Conservation (phyloP, 1,140 invertebrate species). For the Eubasilissa regina region DNA sequence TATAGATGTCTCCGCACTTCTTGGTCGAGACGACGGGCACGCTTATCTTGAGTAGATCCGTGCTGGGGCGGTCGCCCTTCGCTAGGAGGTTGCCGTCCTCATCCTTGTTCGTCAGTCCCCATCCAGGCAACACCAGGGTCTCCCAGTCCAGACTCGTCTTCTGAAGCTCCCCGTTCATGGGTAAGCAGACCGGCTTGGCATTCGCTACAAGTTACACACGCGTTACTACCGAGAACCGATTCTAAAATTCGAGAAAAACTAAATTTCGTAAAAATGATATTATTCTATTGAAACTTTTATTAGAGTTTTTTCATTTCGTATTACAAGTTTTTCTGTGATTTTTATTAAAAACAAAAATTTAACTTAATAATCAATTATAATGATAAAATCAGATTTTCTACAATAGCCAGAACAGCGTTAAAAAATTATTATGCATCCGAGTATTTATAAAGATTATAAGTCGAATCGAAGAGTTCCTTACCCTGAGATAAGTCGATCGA, state of each 20-base stretch:
- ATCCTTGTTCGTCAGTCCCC: slow-evolving; percentile 74
- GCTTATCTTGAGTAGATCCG: slow-evolving; percentile 63
- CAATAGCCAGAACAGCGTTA: no score
- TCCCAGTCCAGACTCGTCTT: slow-evolving; percentile 59
- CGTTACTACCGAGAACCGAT: background rate
- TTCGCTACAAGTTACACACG: background rate
- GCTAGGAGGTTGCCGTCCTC: background rate
- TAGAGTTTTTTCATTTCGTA: background rate
- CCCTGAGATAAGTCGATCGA: slow-evolving; percentile 70
- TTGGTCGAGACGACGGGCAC: slow-evolving; percentile 56
- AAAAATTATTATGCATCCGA: no score
- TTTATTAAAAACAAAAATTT: background rate
- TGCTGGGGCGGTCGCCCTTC: slow-evolving; percentile 62
- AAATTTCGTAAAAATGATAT: background rate
- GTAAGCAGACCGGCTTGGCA: slow-evolving; percentile 65
- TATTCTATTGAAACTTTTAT: background rate
- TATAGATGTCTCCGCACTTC: slow-evolving; percentile 50
- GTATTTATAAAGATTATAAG: no score
- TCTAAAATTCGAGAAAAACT: background rate
- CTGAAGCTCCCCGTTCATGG: slow-evolving; percentile 62
- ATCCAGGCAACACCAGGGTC: slow-evolving; percentile 75
- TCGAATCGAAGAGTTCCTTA: background rate
- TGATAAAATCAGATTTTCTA: no score
- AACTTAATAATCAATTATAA: no score
- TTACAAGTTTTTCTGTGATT: background rate